phyloP scores from a whole-genome alignment of 2,113 vertebrate genomes.

The Prionailurus viverrinus region DNA sequence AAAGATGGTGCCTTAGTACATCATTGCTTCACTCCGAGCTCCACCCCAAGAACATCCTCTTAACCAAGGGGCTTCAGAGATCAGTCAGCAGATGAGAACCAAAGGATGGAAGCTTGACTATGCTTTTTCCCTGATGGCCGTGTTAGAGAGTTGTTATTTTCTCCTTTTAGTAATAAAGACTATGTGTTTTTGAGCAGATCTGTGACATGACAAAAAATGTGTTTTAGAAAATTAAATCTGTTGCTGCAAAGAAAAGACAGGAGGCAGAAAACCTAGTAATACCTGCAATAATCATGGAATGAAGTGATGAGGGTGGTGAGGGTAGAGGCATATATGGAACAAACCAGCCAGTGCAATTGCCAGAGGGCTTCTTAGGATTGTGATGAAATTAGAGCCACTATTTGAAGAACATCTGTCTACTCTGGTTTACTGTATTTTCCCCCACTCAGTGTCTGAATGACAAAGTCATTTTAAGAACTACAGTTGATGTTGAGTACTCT shows the following conservation, averaged over 20 bases:
- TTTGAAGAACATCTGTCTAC: not conserved
- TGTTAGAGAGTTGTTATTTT: not conserved
- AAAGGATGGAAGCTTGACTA: not conserved
- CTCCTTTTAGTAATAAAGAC: not conserved
- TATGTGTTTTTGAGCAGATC: not conserved
- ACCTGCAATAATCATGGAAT: not conserved
- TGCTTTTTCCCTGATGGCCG: not conserved
- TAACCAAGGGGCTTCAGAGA: not conserved
- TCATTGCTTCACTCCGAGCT: not conserved
- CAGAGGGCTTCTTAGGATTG: not conserved
- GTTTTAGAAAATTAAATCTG: not conserved
- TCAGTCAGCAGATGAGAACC: not conserved
- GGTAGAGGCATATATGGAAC: not conserved
- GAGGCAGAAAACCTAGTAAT: not conserved
- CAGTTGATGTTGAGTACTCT: not conserved
- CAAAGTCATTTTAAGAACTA: not conserved
- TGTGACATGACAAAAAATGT: not conserved
- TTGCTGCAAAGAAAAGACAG: not conserved
- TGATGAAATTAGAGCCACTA: not conserved
- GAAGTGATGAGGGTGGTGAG: not conserved
- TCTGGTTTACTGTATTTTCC: not conserved
- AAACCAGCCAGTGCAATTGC: not conserved
- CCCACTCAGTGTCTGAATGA: not conserved
- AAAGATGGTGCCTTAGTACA: not conserved
- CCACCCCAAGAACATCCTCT: not conserved